Base-by-base conservation (phyloP, 2,113 vertebrate genomes). In the Cavia aperea region DNA sequence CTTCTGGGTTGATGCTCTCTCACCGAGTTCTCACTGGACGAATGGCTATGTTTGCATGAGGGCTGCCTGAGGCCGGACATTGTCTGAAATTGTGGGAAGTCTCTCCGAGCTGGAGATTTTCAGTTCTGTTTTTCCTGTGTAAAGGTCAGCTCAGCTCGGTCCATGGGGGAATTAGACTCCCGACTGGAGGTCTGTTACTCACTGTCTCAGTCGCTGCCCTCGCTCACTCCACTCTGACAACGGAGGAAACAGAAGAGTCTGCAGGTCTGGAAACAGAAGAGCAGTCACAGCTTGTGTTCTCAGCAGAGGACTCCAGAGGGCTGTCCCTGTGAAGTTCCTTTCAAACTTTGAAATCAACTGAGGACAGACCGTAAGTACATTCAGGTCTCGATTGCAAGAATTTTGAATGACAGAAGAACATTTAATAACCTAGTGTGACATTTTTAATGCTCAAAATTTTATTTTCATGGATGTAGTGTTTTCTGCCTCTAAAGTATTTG, bases 371-470 rank as follows among this genome's bases (percentile, higher is more conserved):
- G 46, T 65, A 11, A 92, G 65, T 78, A 89, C 91, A 95, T 92
- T 92, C 56, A 90, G 70, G 83, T 93, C 33, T 54, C 54, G 75
- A 73, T 10, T 72, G 9, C 1, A 19, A 82, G 78, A 87, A 92
- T 18, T 81, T 49, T 49, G 24, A 94, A 88, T 92, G 77, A 78
- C 26, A 26, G 72, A 88, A 94, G 31, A 73, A 29, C 51, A n/a
- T 49, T 79, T 89, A 90, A 87, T 82, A 66, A 73, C 43, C 83
- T 88, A 89, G 79, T 60, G 78, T 83, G 58, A 66, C 29, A 84
- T 39, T 92, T 95, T 90, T 62, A 88, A 70, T 65, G 77, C 10
- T 56, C n/a, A 93, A 94, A 95, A 77, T 51, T 73, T 95, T 90
- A 81, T 81, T 73, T 93, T 88, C 73, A 83, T 56, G 85, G 51